Evolutionary conservation across 2,888 invertebrate species (phyloP), one percentile per base, ranked within the genome.

Genomic region (Sthenelais limicola): DNA sequence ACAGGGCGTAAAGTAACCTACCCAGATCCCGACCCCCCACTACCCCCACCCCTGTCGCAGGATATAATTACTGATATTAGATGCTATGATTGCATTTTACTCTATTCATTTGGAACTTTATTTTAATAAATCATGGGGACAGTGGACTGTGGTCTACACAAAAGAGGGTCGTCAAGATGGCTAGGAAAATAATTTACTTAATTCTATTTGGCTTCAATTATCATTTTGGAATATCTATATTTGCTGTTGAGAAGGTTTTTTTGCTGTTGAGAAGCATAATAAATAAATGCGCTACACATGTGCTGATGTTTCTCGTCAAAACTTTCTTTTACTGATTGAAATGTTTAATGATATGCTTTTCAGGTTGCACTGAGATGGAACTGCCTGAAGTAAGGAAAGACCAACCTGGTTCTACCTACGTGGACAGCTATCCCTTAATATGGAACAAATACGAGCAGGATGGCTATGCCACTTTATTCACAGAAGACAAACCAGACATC

Each of bases 391-490:
- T 56, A 3, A 30, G 76, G 24, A 56, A 35, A 21, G 68, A 67
- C 32, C 49, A 62, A 3, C 35, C 30, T 12, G 74, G 73, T 12
- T 68, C 81, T 0, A 75, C 77, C 0, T 79, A 67, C 66, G 81
- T 85, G 4, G 82, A 85, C 72, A 71, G 51, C 0, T 82, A 82
- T 49, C 83, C 85, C 3, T 74, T 86, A 26, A 73, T 86, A 21
- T 86, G 85, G 85, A 85, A 85, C 24, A 72, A 79, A 5, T 86
- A 80, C 73, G 76, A 80, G 51, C 71, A 81, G 7, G 73, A 77
- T 5, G 86, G 86, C 0, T 86, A 86, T 72, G 85, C 80, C 7
- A 86, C 87, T 0, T 69, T 85, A 67, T 86, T 78, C 76, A 83
- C 83, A 4, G 87, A 87, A 73, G 87, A 87, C 75, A 81, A 84